A percentile compares a stretch with the other conserved stretches of the same genome.
Evolutionary conservation across 2,888 invertebrate species (phyloP).

Genomic region (Cetonia aurata): DNA sequence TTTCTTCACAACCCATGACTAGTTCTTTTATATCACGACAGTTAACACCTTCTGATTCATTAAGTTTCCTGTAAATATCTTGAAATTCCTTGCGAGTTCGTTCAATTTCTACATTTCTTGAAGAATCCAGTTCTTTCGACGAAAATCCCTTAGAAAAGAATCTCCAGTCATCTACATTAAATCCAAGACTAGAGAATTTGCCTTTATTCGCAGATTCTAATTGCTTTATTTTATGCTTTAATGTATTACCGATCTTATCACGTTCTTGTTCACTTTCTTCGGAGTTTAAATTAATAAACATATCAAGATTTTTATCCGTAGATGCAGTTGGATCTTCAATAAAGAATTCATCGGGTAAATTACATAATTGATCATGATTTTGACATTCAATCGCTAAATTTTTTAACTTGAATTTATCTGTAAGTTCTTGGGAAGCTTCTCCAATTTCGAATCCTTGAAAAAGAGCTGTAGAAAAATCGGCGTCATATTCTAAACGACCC

Average conservation of each 20-base stretch:
- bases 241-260: not conserved
- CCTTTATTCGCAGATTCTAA: conserved; percentile 16
- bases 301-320: not conserved
- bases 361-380: too few species aligned
- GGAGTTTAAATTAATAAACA: not conserved
- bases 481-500: not conserved
- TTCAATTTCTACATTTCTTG: not conserved
- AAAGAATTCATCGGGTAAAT: not conserved
- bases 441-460: not conserved
- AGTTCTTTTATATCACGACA: not conserved
- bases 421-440: not conserved
- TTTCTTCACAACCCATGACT: not conserved
- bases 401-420: not conserved
- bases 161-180: conserved; percentile 31
- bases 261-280: conserved; percentile 1
- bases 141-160: not conserved
- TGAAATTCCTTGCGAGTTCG: not conserved
- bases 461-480: not conserved
- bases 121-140: not conserved
- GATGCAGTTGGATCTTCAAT: not conserved
- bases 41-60: not conserved
- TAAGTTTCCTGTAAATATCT: not conserved
- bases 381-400: too few species aligned
- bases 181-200: conserved; percentile 20
- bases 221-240: not conserved